These are phyloP conservation scores for Dastarcus helophoroides DNA, from an alignment of 2,888 invertebrate species.

Conservation along the genomic window DNA sequence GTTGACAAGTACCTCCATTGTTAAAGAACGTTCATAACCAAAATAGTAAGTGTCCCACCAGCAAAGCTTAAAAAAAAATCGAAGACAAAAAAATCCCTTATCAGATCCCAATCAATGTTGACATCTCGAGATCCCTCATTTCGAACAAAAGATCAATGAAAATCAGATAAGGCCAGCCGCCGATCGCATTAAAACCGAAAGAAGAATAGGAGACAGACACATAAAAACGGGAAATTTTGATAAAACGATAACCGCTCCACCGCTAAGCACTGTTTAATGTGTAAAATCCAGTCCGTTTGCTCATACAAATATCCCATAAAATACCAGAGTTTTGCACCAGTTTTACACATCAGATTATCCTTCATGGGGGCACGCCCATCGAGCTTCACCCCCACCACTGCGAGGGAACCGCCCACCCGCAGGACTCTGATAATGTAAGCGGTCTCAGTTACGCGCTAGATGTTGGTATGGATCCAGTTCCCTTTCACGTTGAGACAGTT, in stretches of 20 bases:
- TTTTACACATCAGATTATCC: conserved; percentile 20
- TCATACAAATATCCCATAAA: conserved; percentile 26
- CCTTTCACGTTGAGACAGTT: too few species aligned
- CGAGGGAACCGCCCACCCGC: conserved; percentile 19
- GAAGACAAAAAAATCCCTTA: too few species aligned
- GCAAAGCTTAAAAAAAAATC: too few species aligned
- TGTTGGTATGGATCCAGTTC: too few species aligned
- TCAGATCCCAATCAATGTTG: too few species aligned
- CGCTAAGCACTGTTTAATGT: conserved; percentile 31
- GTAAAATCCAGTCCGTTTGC: conserved; percentile 30
- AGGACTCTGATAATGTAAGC: too few species aligned
- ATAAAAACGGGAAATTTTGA: conserved; percentile 20
- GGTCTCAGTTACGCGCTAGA: conserved; percentile 15
- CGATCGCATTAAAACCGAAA: conserved; percentile 1
- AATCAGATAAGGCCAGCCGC: conserved; percentile 4
- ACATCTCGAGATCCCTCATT: too few species aligned
- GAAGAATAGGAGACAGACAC: conserved; percentile 5
- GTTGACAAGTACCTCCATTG: too few species aligned
- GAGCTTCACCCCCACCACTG: conserved; percentile 17
- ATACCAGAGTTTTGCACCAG: conserved; percentile 19
- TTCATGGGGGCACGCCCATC: conserved; percentile 20
- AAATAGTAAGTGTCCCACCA: too few species aligned
- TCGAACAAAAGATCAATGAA: conserved; percentile 7
- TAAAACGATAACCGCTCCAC: conserved; percentile 29
- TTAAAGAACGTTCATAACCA: too few species aligned